phyloP scores from a whole-genome alignment of 2,113 vertebrate species.

The Macrotus californicus region DNA sequence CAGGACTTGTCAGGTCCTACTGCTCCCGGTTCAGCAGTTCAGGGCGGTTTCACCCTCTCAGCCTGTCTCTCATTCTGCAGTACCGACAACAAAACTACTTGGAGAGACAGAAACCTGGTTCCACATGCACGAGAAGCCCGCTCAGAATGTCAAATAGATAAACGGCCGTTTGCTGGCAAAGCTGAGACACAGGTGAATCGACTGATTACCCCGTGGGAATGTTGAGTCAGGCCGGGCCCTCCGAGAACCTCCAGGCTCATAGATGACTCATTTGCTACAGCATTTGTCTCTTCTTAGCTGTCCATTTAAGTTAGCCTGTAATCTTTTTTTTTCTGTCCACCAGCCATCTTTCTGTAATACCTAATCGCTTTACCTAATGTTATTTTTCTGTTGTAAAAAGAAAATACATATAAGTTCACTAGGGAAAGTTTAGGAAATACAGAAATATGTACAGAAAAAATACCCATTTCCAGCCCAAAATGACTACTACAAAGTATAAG shows the following conservation, averaged over 20 bases:
- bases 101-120: background rate
- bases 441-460: background rate
- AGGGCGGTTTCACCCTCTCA: background rate
- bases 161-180: background rate
- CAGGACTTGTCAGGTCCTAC: background rate
- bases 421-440: background rate
- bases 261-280: too few species aligned
- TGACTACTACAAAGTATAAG: background rate
- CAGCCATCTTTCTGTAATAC: background rate
- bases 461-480: background rate
- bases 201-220: accelerated
- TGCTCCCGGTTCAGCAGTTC: background rate
- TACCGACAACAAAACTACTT: background rate
- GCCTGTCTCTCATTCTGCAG: background rate
- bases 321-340: background rate
- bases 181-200: background rate
- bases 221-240: background rate
- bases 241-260: background rate
- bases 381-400: background rate
- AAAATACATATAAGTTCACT: background rate
- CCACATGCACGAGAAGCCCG: background rate
- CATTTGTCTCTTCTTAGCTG: background rate
- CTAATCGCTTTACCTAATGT: background rate
- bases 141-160: background rate
- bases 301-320: background rate